Evolutionary conservation across 2,888 invertebrate genomes (phyloP), one percentile per base, ranked within the genome.

Genomic region (Aphelenchoides bicaudatus): DNA sequence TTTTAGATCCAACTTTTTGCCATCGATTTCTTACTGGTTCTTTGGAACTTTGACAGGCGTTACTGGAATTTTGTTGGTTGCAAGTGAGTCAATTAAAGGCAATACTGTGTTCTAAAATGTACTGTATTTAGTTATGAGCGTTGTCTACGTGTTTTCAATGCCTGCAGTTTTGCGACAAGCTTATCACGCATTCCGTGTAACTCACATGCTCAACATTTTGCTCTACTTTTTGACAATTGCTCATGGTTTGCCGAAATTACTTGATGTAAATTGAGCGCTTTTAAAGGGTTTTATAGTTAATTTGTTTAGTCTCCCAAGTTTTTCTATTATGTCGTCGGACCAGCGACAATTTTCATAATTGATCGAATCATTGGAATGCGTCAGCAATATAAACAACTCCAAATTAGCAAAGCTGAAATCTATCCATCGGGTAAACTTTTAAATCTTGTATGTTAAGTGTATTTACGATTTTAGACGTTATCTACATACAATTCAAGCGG

Each of bases 61-160:
- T 52, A 73, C 73, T 3, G 91, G 91, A 10, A 89, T 93, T 0
- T 78, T 90, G 1, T 83, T 93, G 0, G 92, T 91, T 79, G 84
- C 89, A 52, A 86, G n/a, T n/a, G n/a, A n/a, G n/a, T n/a, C n/a
- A n/a, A n/a, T n/a, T 91, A 56, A 91, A 92, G 88, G 88, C 10
- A n/a, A 27, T 4, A 39, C 46, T 59, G 16, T 13, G 31, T 16
- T 54, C 21, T 54, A 43, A 37, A 46, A 19, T 23, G 27, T 48
- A 16, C 31, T 89, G 53, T 87, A n/a, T n/a, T n/a, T n/a, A n/a
- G n/a, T 91, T 54, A 91, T 92, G 88, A 88, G 89, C 79, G 87
- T 92, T 54, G 93, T 93, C 71, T 91, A 92, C 79, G 88, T 91
- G n/a, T 94, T 94, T 79, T 92, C 93, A 0, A 91, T 92, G 82